Base-by-base conservation (phyloP, 2,113 vertebrate species). In the Mormyrus lacerda region DNA sequence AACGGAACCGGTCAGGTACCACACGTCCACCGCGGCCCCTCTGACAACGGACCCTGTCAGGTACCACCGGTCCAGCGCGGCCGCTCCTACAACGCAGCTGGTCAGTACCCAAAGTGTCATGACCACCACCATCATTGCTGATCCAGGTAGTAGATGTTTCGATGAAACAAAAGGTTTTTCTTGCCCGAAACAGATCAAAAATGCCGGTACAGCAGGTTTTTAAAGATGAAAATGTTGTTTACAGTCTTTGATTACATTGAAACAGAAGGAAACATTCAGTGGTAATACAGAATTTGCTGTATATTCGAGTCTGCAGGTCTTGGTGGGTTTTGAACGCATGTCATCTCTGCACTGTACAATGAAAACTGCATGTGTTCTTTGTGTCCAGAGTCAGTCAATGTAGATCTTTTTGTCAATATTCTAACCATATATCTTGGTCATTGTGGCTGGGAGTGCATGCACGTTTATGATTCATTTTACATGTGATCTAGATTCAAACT, bases 71-170 rank as follows among this genome's bases (percentile, higher is more conserved):
- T 90, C 90, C 90, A 83, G 42, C 85, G 87, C 87, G 88, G 73
- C 88, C 90, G 88, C 79, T 83, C 86, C 27, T 19, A 86, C 53
- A 58, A 51, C 89, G 88, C 90, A 88, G 88, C 90, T 76, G 35
- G 89, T 90, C 91, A 92, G 89, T 91, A 91, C 91, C 89, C 90
- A 88, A 65, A 89, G 89, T 89, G 89, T 53, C 87, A 89, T 90
- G 83, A 85, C 87, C 42, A 42, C 87, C 89, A 39, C 91, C 91
- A 89, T 47, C 90, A 69, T 45, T 88, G 88, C 90, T 89, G 65
- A 65, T 88, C 89, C 93, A 93, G 93, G 92, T 93, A 93, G 91
- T 91, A 88, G 73, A 88, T 85, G 69, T 73, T 51, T 76, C 48
- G 51, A 50, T 53, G 44, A 88, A 82, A 55, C 42, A 76, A 79